phyloP scores from a whole-genome alignment of 2,113 vertebrate species.

The Balaeniceps rex region DNA sequence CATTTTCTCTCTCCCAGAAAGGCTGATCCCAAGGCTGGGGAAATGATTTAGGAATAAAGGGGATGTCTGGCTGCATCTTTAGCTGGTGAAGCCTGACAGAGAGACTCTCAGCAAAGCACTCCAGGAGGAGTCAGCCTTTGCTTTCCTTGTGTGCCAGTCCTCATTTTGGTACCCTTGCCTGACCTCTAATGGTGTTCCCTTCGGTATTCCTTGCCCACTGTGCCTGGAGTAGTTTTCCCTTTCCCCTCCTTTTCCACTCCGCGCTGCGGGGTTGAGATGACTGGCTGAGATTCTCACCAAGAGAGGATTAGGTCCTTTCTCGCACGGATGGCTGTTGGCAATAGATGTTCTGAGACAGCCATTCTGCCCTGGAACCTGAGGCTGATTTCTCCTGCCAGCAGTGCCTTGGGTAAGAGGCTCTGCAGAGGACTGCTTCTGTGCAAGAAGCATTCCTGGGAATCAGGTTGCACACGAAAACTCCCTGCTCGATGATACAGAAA shows the following conservation, averaged over 20 bases:
- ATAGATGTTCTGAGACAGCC: neutral
- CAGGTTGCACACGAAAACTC: neutral
- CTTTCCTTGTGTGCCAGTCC: neutral
- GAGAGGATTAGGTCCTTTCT: neutral
- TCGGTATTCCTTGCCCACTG: neutral
- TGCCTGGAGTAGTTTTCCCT: neutral
- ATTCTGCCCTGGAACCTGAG: neutral
- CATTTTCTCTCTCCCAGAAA: neutral
- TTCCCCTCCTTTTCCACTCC: neutral
- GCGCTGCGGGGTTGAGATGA: neutral
- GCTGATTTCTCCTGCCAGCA: neutral
- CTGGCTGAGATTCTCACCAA: neutral
- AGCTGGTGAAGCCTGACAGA: neutral
- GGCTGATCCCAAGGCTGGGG: neutral
- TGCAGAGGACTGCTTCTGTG: neutral
- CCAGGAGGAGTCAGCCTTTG: neutral
- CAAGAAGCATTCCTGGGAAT: neutral
- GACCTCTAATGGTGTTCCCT: neutral
- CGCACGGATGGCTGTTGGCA: neutral
- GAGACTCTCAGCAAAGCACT: neutral
- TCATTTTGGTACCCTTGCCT: neutral
- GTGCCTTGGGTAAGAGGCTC: neutral
- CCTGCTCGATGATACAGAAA: neutral
- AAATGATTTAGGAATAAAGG: neutral
- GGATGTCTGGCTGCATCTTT: neutral